These are phyloP conservation scores for Bradypus variegatus DNA, from an alignment of 2,797 vertebrate species.

Conservation along the genomic window DNA sequence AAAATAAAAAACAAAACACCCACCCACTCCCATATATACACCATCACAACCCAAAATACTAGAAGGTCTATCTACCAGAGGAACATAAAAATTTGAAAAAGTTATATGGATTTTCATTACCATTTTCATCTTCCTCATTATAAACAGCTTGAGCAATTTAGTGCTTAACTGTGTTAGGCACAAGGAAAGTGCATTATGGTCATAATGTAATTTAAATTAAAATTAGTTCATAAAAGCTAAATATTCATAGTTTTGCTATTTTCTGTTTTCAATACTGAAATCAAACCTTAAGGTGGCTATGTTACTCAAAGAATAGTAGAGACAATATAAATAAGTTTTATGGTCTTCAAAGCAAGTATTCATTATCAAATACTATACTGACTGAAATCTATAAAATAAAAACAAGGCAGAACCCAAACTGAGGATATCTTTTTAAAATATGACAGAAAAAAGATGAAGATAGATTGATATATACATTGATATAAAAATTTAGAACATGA, in stretches of 20 bases:
- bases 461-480: background rate
- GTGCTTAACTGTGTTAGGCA: background rate
- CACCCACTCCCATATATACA: background rate
- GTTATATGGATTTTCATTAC: background rate
- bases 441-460: background rate
- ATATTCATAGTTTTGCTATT: background rate
- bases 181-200: background rate
- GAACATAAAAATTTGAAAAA: background rate
- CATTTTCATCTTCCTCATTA: background rate
- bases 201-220: background rate
- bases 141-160: background rate
- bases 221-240: background rate
- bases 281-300: background rate
- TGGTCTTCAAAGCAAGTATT: background rate
- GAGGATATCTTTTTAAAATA: background rate
- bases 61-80: background rate
- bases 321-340: background rate
- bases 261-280: background rate
- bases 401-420: background rate
- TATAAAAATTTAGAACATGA: background rate
- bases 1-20: background rate
- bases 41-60: background rate
- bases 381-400: background rate
- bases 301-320: background rate
- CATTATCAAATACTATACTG: background rate